Evolutionary conservation across 1,140 invertebrate genomes (phyloP), one percentile per base, ranked within the genome.

Genomic region (Brachionus calyciflorus): DNA sequence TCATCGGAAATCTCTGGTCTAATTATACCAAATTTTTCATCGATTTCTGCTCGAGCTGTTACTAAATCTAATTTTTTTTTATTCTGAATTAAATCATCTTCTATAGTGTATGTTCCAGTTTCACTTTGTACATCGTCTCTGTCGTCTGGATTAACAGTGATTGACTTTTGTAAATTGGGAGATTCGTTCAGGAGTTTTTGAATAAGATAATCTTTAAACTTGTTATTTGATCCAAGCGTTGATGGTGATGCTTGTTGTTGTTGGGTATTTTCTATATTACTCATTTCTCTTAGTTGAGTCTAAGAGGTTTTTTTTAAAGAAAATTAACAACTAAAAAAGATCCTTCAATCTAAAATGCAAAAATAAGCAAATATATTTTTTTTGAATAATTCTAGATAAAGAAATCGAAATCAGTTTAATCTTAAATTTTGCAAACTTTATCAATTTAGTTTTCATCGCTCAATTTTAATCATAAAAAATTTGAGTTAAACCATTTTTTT

Each of bases 21-120:
- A 14, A 14, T 44, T 24, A 65, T 65, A 14, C 60, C 60, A 24
- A 65, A 65, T 65, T 41, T 65, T 65, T 65, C 19, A 7, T 65
- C 60, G 5, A 65, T 65, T 19, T 41, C 60, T 7, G 44, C 44
- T 7, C 44, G 9, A 7, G 44, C 44, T 46, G n/a, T 46, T 14
- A 7, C 44, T n/a, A 24, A 10, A 65, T 44, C 40, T 12, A 26
- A 7, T 6, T 44, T 28, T 24, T 41, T 44, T 44, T 65, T 65
- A 19, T 37, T 65, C 6, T 65, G 19, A 12, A 44, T 2, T 3
- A 65, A 19, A 65, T 65, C 60, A 41, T 65, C 60, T 28, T 65
- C 60, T 10, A 65, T 65, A 10, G 60, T 65, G 26, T 65, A 65
- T 17, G 60, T 65, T 24, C 60, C 60, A 30, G 60, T 65, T 44